Evolutionary conservation across 1,140 invertebrate genomes (phyloP).

Genomic region (Panagrolaimus sp.): DNA sequence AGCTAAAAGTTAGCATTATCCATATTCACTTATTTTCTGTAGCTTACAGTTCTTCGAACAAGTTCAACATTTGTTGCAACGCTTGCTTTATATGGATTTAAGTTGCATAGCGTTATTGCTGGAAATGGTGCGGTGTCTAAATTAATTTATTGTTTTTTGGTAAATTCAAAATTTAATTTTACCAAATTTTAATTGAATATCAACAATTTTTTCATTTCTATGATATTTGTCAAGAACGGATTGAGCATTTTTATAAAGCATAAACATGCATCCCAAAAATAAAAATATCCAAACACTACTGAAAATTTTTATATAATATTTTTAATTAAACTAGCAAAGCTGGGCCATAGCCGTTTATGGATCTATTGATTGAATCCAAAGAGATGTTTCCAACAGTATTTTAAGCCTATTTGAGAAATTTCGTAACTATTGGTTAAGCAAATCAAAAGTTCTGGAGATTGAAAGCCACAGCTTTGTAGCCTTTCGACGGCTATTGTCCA

Average conservation of each 20-base stretch:
- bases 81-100: constrained; percentile 52
- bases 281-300: constrained; percentile 44
- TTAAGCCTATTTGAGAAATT: too few species aligned
- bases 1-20: constrained; percentile 29
- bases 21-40: not conserved
- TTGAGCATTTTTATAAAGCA: constrained; percentile 40
- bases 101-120: constrained; percentile 49
- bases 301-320: too few species aligned
- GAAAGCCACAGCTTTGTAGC: too few species aligned
- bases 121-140: constrained; percentile 46
- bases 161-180: constrained; percentile 13
- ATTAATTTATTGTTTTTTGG: not conserved
- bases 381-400: too few species aligned
- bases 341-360: too few species aligned
- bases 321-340: not conserved
- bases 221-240: constrained; percentile 46
- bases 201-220: constrained; percentile 51
- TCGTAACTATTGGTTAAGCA: too few species aligned
- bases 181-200: constrained; percentile 53
- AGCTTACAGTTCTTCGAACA: constrained; percentile 35
- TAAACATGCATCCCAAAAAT: constrained; percentile 35
- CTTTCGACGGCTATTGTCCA: too few species aligned
- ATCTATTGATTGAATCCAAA: too few species aligned
- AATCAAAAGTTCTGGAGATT: too few species aligned
- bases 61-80: constrained; percentile 41